Conservation (phyloP, 2,797 vertebrate genomes). For the Poecilia picta region DNA sequence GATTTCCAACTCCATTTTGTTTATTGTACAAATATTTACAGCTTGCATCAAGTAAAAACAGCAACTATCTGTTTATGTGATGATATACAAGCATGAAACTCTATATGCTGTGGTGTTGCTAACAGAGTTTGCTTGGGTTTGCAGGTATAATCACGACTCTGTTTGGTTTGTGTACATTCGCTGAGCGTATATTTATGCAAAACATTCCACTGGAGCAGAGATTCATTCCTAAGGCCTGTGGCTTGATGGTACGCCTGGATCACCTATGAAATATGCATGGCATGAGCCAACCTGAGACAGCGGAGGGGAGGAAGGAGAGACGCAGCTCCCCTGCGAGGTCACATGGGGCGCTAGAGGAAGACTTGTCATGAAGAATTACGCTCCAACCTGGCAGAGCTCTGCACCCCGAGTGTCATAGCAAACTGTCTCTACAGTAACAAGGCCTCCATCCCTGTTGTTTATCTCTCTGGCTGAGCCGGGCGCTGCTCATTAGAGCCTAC, state of each 20-base stretch:
- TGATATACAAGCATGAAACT: conserved; percentile 24
- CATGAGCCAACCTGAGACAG: conserved; percentile 57
- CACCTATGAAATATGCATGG: conserved; percentile 74
- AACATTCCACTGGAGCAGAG: conserved; percentile 29
- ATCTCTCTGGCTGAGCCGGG: conserved; percentile 28
- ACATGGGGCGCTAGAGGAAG: conserved; percentile 51
- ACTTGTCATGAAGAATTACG: conserved; percentile 62
- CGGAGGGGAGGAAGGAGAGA: neutral
- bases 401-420: conserved; percentile 45
- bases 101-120: conserved; percentile 27
- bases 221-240: conserved; percentile 43
- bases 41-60: conserved; percentile 39
- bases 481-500: conserved; percentile 50
- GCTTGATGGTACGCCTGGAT: conserved; percentile 48
- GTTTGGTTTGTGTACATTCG: conserved; percentile 5
- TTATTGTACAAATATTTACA: conserved; percentile 44
- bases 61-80: conserved; percentile 47
- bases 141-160: conserved; percentile 19
- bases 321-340: conserved; percentile 41
- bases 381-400: conserved; percentile 24
- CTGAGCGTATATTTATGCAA: conserved; percentile 16
- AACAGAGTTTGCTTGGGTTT: conserved; percentile 49
- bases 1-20: conserved; percentile 49
- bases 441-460: conserved; percentile 10
- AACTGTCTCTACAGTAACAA: conserved; percentile 49